phyloP scores from a whole-genome alignment of 2,113 vertebrate species.

The Ctenomys sociabilis region DNA sequence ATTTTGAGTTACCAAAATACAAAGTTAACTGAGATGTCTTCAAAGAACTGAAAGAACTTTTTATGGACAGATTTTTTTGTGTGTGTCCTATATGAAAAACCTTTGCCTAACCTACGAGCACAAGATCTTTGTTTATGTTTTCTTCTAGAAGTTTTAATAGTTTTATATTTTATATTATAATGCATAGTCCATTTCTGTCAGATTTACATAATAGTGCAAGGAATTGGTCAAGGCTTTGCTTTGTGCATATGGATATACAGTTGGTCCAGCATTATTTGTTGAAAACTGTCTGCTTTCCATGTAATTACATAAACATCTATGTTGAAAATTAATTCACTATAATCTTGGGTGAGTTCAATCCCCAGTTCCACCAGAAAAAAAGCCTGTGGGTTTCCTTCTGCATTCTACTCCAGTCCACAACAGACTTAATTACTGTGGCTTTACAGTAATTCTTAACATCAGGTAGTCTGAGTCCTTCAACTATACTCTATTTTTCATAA shows the following conservation, averaged over 20 bases:
- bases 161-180: neutral
- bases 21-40: neutral
- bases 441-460: neutral
- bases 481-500: neutral
- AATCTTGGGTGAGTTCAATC: too few species aligned
- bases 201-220: neutral
- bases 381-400: neutral
- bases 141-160: neutral
- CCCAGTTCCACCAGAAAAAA: too few species aligned
- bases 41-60: neutral
- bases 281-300: neutral
- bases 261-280: neutral
- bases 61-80: neutral
- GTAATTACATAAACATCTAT: neutral
- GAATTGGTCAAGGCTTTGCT: neutral
- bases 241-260: neutral
- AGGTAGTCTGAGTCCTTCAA: neutral
- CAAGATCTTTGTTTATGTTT: neutral
- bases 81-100: neutral
- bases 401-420: neutral
- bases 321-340: neutral
- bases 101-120: neutral
- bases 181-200: neutral
- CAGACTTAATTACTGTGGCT: neutral
- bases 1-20: neutral